A percentile compares a stretch with the other conserved stretches of the same genome.
Conservation (phyloP, 2,113 vertebrate genomes). For the Macroglossus sobrinus region DNA sequence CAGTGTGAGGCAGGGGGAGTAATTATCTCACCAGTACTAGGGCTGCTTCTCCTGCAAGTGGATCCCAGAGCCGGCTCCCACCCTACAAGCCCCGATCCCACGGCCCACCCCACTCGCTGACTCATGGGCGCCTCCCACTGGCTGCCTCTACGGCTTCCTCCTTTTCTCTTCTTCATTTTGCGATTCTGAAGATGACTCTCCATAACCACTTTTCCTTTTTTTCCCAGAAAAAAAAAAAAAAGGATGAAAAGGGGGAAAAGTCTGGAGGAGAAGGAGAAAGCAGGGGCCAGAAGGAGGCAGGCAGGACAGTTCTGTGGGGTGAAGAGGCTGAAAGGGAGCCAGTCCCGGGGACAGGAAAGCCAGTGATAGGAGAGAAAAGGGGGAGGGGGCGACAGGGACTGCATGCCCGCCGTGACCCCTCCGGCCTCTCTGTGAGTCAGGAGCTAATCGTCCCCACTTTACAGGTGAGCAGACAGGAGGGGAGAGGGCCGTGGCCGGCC, state of each 20-base stretch:
- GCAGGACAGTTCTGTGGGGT: no score
- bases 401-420: fast-evolving
- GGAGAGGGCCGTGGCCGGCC: fast-evolving
- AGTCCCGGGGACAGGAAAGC: fast-evolving
- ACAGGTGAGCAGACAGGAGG: no score
- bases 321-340: not conserved
- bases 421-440: not conserved
- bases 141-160: not conserved
- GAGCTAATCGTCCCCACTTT: no score
- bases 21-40: not conserved
- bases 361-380: fast-evolving
- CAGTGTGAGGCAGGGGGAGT: not conserved
- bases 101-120: not conserved
- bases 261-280: not conserved
- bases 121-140: not conserved
- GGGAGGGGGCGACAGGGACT: not conserved
- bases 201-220: not conserved
- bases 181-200: not conserved
- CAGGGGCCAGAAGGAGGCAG: not conserved
- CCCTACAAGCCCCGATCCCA: not conserved
- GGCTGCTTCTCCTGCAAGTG: not conserved
- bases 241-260: not conserved
- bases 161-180: not conserved
- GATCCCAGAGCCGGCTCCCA: not conserved
- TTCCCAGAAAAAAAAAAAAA: no score